A percentile compares a stretch with the other conserved stretches of the same genome.
Evolutionary conservation across 2,888 invertebrate species (phyloP).

Genomic region (Torymus tubicola): DNA sequence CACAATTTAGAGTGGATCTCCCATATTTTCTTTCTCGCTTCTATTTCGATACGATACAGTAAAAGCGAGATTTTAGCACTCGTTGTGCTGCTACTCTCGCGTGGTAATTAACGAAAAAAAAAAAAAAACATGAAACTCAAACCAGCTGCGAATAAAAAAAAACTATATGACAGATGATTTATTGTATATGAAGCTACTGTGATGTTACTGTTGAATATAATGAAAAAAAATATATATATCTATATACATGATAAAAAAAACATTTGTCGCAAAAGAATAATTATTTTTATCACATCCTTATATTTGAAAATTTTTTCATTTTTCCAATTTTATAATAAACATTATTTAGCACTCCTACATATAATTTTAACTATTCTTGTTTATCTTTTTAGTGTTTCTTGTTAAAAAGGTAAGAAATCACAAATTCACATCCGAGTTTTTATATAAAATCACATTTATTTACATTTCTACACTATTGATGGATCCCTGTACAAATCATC

Average conservation of each 20-base stretch:
- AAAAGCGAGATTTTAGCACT: slow-evolving; percentile 61
- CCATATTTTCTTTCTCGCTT: slow-evolving; percentile 31
- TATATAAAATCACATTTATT: slow-evolving; percentile 76
- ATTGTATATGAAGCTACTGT: slow-evolving; percentile 76
- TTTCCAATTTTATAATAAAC: no score
- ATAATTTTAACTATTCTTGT: no score
- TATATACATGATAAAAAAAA: slow-evolving; percentile 56
- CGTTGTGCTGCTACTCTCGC: slow-evolving; percentile 67
- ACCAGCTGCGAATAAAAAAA: slow-evolving; percentile 56
- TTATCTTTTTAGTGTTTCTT: no score
- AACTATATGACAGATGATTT: slow-evolving; percentile 69
- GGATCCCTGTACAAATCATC: slow-evolving; percentile 71
- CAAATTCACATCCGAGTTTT: slow-evolving; percentile 50
- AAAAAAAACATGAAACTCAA: slow-evolving; percentile 59
- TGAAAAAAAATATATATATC: slow-evolving; percentile 63
- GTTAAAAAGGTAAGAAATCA: slow-evolving; percentile 46
- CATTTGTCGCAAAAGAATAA: no score
- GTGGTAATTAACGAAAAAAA: slow-evolving; percentile 65
- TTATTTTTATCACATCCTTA: no score
- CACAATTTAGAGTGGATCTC: slow-evolving; percentile 35
- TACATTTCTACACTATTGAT: slow-evolving; percentile 73
- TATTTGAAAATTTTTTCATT: no score
- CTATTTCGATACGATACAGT: slow-evolving; percentile 33
- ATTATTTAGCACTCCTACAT: no score
- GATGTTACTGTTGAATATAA: slow-evolving; percentile 76